Conservation (phyloP, 2,113 vertebrate species). For the Phylloscopus trochiloides region DNA sequence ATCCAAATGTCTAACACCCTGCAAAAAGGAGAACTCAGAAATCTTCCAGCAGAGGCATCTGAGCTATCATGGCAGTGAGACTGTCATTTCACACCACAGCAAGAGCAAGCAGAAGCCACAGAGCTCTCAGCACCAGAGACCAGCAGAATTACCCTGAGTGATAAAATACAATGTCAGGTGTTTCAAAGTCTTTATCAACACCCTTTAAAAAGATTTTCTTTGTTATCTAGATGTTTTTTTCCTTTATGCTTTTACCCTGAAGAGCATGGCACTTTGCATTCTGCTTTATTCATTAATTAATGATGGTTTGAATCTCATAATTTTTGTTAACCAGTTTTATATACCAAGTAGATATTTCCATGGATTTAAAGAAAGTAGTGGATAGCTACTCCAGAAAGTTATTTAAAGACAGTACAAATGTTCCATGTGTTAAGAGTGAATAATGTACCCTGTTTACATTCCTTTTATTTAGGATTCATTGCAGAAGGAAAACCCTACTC, state of each 20-base stretch:
- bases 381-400: not conserved
- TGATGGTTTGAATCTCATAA: not conserved
- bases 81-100: not conserved
- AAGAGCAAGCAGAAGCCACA: not conserved
- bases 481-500: not conserved
- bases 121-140: not conserved
- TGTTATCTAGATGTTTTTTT: not conserved
- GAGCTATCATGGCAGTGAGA: not conserved
- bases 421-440: not conserved
- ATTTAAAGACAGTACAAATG: not conserved
- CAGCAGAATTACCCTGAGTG: not conserved
- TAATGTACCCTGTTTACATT: not conserved
- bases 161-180: not conserved
- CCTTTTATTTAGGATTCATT: not conserved
- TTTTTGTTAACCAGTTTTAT: not conserved
- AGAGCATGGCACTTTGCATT: not conserved
- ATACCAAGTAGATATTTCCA: not conserved
- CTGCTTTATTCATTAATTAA: not conserved
- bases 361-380: not conserved
- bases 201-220: not conserved
- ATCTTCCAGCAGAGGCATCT: not conserved
- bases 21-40: not conserved
- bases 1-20: not conserved
- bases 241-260: not conserved
- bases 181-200: not conserved